phyloP scores from a whole-genome alignment of 1,140 invertebrate species.

The Thrips palmi region DNA sequence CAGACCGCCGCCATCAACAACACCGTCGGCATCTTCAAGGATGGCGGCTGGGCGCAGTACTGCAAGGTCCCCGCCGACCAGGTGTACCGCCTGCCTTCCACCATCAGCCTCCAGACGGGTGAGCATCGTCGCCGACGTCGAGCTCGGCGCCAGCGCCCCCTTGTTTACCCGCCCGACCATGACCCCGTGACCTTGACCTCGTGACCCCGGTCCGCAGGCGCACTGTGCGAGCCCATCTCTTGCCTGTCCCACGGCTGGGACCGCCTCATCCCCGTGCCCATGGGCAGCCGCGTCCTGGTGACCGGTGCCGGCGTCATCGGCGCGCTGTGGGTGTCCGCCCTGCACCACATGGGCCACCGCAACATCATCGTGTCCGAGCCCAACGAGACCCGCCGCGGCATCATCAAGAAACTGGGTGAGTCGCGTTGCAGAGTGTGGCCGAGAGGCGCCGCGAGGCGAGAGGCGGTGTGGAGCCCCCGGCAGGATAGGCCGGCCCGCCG shows the following conservation, averaged over 20 bases:
- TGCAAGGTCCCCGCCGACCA: constrained; percentile 34
- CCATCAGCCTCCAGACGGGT: constrained; percentile 34
- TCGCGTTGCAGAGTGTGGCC: too few species aligned
- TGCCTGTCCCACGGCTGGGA: constrained; percentile 47
- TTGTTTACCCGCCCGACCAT: too few species aligned
- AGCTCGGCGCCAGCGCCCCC: too few species aligned
- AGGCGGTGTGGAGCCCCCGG: constrained; percentile 13
- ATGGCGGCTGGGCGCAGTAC: constrained; percentile 50
- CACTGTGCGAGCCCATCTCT: constrained; percentile 41
- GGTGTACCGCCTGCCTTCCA: constrained; percentile 31
- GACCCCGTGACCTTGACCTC: background rate
- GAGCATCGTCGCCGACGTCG: too few species aligned
- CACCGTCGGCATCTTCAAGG: constrained; percentile 39
- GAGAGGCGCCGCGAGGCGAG: background rate
- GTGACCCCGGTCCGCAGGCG: constrained; percentile 22
- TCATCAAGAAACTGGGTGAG: constrained; percentile 35
- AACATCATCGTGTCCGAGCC: constrained; percentile 45
- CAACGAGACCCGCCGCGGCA: constrained; percentile 29
- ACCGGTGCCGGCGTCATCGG: constrained; percentile 52
- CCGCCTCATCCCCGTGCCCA: constrained; percentile 31
- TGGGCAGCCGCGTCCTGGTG: constrained; percentile 39
- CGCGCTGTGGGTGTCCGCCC: constrained; percentile 36
- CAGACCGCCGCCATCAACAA: constrained; percentile 33
- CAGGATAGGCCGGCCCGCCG: constrained; percentile 14
- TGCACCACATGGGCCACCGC: constrained; percentile 44